A percentile compares a stretch with the other conserved stretches of the same genome.
These are phyloP conservation scores for Drosophila albomicans DNA, from an alignment of 1,140 invertebrate genomes.

Conservation along the genomic window DNA sequence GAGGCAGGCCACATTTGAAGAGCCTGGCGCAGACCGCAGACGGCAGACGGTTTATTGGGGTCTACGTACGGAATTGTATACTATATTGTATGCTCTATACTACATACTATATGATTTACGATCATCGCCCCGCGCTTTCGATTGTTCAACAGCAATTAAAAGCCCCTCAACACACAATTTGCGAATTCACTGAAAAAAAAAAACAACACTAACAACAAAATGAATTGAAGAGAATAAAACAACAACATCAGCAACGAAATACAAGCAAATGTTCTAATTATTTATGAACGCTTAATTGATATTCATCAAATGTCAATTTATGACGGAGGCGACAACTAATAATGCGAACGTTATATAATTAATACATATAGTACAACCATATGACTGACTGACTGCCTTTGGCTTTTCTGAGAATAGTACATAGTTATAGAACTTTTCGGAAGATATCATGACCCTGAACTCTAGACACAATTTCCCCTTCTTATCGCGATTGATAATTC, in stretches of 20 bases:
- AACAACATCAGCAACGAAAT: background rate
- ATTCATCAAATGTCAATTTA: slow-evolving; percentile 68
- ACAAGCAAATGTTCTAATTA: slow-evolving; percentile 44
- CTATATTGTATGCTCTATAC: no score
- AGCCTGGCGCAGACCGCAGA: background rate
- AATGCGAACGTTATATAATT: slow-evolving; percentile 28
- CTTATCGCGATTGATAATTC: slow-evolving; percentile 1
- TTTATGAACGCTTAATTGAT: slow-evolving; percentile 66
- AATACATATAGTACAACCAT: background rate
- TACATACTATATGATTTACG: slow-evolving; percentile 16
- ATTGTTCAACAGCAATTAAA: slow-evolving; percentile 31
- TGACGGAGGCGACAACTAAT: slow-evolving; percentile 14
- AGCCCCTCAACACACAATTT: slow-evolving; percentile 4
- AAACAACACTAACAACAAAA: no score
- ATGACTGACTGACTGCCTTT: background rate
- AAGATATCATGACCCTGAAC: slow-evolving; percentile 6
- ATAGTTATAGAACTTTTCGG: background rate
- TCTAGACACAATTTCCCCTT: background rate
- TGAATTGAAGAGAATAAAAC: no score
- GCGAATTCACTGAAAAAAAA: slow-evolving; percentile 18
- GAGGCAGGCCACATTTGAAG: slow-evolving; percentile 15
- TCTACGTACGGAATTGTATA: background rate
- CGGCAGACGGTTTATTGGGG: slow-evolving; percentile 15
- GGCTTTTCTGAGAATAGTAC: background rate
- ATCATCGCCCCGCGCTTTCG: background rate